Conservation (phyloP, 2,797 vertebrate genomes). For the Sphenodon punctatus region DNA sequence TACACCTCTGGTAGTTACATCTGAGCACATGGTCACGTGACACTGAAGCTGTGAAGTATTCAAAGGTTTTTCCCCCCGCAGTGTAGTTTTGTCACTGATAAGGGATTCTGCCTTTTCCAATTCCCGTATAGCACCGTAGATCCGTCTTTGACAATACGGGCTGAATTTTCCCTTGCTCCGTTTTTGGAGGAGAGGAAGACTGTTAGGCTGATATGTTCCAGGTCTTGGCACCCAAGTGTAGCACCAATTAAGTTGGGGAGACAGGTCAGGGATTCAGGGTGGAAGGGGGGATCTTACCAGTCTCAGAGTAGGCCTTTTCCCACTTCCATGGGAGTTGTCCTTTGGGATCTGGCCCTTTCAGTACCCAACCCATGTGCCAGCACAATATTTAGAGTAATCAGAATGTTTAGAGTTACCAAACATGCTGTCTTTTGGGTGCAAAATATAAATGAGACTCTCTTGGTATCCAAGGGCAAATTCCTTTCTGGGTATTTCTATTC, state of each 20-base stretch:
- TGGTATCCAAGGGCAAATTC: neutral
- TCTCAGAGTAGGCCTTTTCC: no score
- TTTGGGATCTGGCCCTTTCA: no score
- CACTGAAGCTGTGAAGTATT: neutral
- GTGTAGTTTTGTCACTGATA: neutral
- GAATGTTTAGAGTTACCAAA: neutral
- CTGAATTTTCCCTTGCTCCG: neutral
- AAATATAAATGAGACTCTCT: neutral
- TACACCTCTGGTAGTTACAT: neutral
- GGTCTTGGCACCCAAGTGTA: neutral
- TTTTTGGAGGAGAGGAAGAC: neutral
- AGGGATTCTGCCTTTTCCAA: neutral
- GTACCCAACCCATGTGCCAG: neutral
- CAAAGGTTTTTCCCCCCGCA: neutral
- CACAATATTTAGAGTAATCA: neutral
- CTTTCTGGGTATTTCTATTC: neutral
- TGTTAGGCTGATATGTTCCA: neutral
- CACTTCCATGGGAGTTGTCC: accelerated
- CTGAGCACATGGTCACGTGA: neutral
- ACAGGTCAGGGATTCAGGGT: neutral
- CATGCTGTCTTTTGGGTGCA: neutral
- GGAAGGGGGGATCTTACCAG: no score
- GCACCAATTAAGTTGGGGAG: neutral
- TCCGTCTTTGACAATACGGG: neutral
- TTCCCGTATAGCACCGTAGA: neutral